Conservation (phyloP, 2,888 invertebrate genomes). For the Lottia gigantea region DNA sequence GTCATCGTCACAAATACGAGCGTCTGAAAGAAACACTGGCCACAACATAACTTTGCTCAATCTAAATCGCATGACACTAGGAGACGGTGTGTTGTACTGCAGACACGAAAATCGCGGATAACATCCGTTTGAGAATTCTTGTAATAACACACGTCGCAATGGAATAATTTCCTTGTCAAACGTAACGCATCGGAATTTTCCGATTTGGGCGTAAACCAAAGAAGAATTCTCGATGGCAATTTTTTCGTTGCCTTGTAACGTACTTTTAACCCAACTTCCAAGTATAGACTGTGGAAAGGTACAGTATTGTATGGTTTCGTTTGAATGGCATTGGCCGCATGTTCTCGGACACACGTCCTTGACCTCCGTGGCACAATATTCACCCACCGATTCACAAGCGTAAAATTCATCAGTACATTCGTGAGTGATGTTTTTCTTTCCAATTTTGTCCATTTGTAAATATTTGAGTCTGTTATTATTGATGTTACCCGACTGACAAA, state of each 20-base stretch:
- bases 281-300: constrained; percentile 26
- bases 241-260: constrained; percentile 12
- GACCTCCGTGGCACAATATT: constrained; percentile 21
- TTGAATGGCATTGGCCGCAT: constrained; percentile 24
- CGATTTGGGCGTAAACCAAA: constrained; percentile 24
- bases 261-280: constrained; percentile 27
- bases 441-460: constrained; percentile 20
- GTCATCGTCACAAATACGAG: constrained; percentile 33
- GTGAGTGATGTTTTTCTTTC: constrained; percentile 20
- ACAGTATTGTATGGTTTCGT: constrained; percentile 12
- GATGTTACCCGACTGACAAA: constrained; percentile 24
- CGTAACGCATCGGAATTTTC: constrained; percentile 32
- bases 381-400: constrained; percentile 18
- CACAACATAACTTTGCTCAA: constrained; percentile 32
- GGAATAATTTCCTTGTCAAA: constrained; percentile 25
- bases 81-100: constrained; percentile 35
- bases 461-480: constrained; percentile 19
- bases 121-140: constrained; percentile 37
- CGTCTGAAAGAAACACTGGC: constrained; percentile 34
- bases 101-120: constrained; percentile 41
- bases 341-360: constrained; percentile 23
- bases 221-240: constrained; percentile 23
- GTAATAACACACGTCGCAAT: constrained; percentile 29
- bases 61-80: constrained; percentile 32
- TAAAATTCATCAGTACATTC: constrained; percentile 28